Evolutionary conservation across 2,113 vertebrate species (phyloP).

Genomic region (Athene noctua): DNA sequence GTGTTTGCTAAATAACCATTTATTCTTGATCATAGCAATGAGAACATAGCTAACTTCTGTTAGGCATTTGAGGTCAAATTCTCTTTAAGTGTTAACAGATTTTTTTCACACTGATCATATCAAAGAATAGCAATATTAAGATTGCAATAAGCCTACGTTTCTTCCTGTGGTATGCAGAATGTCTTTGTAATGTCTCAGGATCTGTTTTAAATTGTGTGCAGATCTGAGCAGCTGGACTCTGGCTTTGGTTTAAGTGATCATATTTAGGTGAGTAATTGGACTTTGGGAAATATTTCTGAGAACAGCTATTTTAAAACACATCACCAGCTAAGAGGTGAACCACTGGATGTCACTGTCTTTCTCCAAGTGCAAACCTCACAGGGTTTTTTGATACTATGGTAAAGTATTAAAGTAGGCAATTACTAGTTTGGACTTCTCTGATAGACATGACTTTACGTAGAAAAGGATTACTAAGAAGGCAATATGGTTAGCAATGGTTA

Average conservation of each 20-base stretch:
- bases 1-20: not conserved
- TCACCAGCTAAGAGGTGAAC: not conserved
- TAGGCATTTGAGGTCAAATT: not conserved
- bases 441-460: fast-evolving
- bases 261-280: not conserved
- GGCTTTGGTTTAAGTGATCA: not conserved
- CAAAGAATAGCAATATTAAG: not conserved
- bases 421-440: not conserved
- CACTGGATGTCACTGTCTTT: not conserved
- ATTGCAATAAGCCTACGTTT: not conserved
- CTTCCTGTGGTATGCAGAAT: not conserved
- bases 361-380: not conserved
- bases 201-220: not conserved
- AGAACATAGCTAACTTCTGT: not conserved
- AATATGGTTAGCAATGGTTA: not conserved
- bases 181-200: not conserved
- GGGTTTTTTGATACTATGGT: not conserved
- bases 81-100: not conserved
- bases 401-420: not conserved
- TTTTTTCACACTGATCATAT: not conserved
- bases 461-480: not conserved
- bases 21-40: not conserved
- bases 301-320: not conserved
- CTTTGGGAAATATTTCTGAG: not conserved
- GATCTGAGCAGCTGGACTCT: not conserved